Evolutionary conservation across 2,797 vertebrate genomes (phyloP), one percentile per base, ranked within the genome.

Genomic region (Xiphorhynchus erythropygius): DNA sequence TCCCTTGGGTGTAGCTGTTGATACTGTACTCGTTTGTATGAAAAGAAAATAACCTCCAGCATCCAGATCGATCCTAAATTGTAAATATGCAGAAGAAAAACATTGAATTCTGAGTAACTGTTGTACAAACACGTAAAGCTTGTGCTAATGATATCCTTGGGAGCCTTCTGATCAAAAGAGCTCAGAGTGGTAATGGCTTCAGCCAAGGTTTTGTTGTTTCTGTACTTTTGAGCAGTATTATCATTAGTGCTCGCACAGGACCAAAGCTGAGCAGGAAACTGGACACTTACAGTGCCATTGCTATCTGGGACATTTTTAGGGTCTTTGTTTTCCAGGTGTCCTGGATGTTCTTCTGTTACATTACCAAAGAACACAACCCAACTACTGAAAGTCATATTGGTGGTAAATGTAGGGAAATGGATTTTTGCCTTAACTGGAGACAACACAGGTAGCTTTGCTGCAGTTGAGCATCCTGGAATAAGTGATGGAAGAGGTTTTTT

Each of bases 61-160:
- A 78, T 33, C 41, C 71, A 46, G 85, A 83, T 84, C 39, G 56
- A 76, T 79, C 75, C 27, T 53, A 75, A 93, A 94, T 59, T 65
- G 69, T 78, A 95, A 96, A 93, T 94, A 95, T 53, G 57, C 19
- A 81, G 63, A 33, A 90, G 71, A 42, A 91, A 92, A 94, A 68
- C 44, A 44, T 22, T 80, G 62, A 59, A 77, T 76, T 71, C 46
- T 87, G 42, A n/a, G 12, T 90, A 81, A 91, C 33, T 84, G 62
- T 24, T 87, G 33, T 57, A 91, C 33, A 84, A 59, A 74, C 71
- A 68, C 10, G 6, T 88, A 95, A 95, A 78, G 22, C 16, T 55
- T 42, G 9, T 77, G 75, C 65, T 95, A 60, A 46, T 87, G 79
- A 32, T 42, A 67, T 41, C 67, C 71, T 91, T 71, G 49, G 13